Conservation (phyloP, 2,797 vertebrate genomes). For the Nyctalus aviator region DNA sequence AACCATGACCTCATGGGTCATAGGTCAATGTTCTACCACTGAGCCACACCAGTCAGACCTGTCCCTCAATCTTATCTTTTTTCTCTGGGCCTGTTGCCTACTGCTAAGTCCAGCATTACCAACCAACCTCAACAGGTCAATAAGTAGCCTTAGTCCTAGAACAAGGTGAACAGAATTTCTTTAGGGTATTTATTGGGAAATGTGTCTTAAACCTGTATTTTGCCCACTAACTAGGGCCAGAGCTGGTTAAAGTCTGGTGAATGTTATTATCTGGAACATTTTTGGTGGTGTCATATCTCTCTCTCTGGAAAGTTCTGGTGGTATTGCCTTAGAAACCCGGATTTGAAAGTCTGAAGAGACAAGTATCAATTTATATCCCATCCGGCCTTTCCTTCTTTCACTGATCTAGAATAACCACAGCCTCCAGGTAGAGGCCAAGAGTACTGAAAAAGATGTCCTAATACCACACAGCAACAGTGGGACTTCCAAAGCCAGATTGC, state of each 20-base stretch:
- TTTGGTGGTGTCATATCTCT: not conserved
- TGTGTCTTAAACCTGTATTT: not conserved
- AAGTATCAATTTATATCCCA: not conserved
- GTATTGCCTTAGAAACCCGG: not conserved
- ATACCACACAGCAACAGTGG: not conserved
- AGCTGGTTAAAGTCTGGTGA: not conserved
- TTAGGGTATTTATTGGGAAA: not conserved
- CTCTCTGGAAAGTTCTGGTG: not conserved
- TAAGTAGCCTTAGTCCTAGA: not conserved
- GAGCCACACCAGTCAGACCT: too few species aligned
- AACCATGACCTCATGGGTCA: too few species aligned
- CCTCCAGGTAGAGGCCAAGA: not conserved
- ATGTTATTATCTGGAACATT: not conserved
- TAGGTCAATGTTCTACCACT: too few species aligned
- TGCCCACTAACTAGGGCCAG: not conserved
- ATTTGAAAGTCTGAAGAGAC: not conserved
- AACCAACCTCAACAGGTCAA: not conserved
- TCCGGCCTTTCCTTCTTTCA: not conserved
- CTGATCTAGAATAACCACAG: not conserved
- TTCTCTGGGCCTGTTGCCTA: not conserved
- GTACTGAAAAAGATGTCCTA: not conserved
- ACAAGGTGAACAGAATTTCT: not conserved
- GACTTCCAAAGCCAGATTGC: not conserved
- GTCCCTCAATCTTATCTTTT: not conserved
- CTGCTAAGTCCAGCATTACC: not conserved